Percentiles rank a stretch among this genome's conserved stretches.
phyloP scores from a whole-genome alignment of 2,888 invertebrate genomes.

The Aproaerema taeniolella region DNA sequence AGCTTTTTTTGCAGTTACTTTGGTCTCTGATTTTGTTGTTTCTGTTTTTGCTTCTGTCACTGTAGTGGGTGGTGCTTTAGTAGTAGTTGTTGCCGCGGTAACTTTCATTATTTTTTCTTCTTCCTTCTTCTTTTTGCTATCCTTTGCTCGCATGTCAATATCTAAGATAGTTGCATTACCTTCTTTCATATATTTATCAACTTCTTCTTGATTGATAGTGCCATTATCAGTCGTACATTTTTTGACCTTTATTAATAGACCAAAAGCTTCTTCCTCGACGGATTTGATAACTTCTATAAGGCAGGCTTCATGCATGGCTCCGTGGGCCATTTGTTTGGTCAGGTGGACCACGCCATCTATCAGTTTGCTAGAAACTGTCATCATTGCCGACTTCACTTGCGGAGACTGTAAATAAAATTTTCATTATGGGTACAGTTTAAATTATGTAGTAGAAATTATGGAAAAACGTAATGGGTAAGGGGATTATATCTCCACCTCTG shows the following conservation, averaged over 20 bases:
- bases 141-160: too few species aligned
- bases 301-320: conserved; percentile 72
- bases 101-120: conserved; percentile 36
- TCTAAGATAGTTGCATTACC: conserved; percentile 61
- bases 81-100: conserved; percentile 15
- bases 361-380: conserved; percentile 56
- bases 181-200: conserved; percentile 33
- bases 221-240: conserved; percentile 40
- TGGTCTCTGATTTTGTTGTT: too few species aligned
- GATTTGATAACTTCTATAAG: conserved; percentile 63
- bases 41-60: too few species aligned
- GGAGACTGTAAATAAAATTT: conserved; percentile 49
- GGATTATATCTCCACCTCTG: too few species aligned
- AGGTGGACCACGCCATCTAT: conserved; percentile 56
- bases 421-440: too few species aligned
- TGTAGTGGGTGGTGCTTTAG: too few species aligned
- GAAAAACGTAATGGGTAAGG: too few species aligned
- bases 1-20: too few species aligned
- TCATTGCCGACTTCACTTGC: conserved; percentile 58
- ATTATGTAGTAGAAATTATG: too few species aligned
- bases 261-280: conserved; percentile 56
- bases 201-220: conserved; percentile 25
- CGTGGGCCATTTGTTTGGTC: conserved; percentile 65
- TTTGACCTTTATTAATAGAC: conserved; percentile 37
- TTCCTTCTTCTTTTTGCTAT: not conserved